A percentile compares a stretch with the other conserved stretches of the same genome.
Conservation (phyloP, 2,113 vertebrate species). For the Fukomys damarensis region DNA sequence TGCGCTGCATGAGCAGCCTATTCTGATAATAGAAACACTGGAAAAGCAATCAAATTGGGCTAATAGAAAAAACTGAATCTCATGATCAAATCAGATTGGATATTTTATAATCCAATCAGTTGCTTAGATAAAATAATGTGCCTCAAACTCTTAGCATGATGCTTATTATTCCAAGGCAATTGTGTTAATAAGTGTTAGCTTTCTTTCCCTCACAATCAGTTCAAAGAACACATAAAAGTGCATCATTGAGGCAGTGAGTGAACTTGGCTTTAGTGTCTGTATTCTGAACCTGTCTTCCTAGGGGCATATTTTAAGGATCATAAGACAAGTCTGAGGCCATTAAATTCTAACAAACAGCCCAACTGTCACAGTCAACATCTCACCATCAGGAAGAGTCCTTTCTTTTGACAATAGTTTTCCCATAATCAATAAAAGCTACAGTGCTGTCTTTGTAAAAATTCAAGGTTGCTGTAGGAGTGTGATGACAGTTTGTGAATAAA, state of each 20-base stretch:
- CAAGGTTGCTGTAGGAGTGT: background rate
- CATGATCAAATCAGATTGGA: background rate
- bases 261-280: background rate
- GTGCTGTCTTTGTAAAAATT: conserved; percentile 17
- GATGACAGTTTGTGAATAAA: conserved; percentile 58
- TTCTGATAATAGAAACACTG: background rate
- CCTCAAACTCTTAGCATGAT: background rate
- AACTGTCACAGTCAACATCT: background rate
- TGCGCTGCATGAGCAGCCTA: background rate
- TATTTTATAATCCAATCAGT: background rate
- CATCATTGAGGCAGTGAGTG: background rate
- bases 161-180: background rate
- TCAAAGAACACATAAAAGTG: background rate
- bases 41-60: background rate
- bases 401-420: background rate
- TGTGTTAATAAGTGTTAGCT: background rate
- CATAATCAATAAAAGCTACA: conserved; percentile 28
- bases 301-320: background rate
- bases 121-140: background rate
- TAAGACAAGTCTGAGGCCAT: background rate
- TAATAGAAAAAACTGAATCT: background rate
- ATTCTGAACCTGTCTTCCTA: background rate
- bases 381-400: conserved; percentile 1
- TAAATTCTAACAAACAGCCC: background rate
- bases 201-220: background rate